Evolutionary conservation across 2,113 vertebrate species (phyloP), one percentile per base, ranked within the genome.

Genomic region (Dasyprocta punctata): DNA sequence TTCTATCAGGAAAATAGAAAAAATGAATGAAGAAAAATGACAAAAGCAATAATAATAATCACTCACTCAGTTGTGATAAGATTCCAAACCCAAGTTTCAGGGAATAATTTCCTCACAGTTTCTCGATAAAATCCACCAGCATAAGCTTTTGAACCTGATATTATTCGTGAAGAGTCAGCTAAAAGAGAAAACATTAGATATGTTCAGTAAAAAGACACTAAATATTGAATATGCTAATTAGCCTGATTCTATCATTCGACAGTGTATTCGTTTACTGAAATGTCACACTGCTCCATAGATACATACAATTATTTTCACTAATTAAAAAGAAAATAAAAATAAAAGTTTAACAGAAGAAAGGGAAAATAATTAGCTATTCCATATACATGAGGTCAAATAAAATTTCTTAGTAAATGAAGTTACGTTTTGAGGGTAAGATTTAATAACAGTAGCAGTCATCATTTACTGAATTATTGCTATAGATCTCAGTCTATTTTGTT

Each of bases 41-140:
- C 1, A 44, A 44, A 9, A 73, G 26, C 8, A 1, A 49, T 41
- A 44, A 14, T 41, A 14, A 89, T 4, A 3, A 92, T 3, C 83
- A 98, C 98, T 98, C 98, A 99, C 99, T 99, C 99, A 28, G 99
- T 98, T 94, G 98, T 22, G 63, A 99, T 95, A 3, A 99, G 98
- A 95, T 99, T 98, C 99, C 99, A 99, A 96, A 99, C 98, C 99
- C 99, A 99, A 9, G 99, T 99, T 97, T 99, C 99, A 12, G 99
- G 99, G 89, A 99, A 99, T 97, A 98, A 99, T 7, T 94, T 98
- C 71, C 99, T 98, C 88, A 99, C 22, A 1, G 98, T 99, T 90
- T 98, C 97, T 88, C 92, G 33, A 9, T 86, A 0, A 6, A 36
- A 19, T n/a, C 12, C 1, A n/a, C 3, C 22, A 41, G 3, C 6